Evolutionary conservation across 2,888 invertebrate genomes (phyloP).

Genomic region (Drosophila siamana): DNA sequence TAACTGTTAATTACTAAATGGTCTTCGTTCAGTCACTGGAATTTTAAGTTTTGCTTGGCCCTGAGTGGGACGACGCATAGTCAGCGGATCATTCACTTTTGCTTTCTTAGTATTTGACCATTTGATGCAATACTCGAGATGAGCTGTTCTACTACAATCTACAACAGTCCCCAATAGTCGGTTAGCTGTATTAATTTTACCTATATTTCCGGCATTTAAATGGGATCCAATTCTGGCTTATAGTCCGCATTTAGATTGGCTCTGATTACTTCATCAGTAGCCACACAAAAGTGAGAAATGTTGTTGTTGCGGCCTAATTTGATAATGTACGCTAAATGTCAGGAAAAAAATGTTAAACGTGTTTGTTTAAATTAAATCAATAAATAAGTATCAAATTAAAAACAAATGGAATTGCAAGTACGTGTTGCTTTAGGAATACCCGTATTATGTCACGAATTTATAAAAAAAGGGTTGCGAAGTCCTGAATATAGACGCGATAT

Average conservation of each 20-base stretch:
- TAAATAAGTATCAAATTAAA: conserved; percentile 35
- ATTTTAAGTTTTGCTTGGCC: conserved; percentile 33
- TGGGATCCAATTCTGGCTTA: conserved; percentile 44
- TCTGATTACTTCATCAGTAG: conserved; percentile 68
- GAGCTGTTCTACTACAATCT: conserved; percentile 51
- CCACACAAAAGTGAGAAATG: conserved; percentile 17
- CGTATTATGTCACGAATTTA: conserved; percentile 15
- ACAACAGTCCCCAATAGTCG: conserved; percentile 3
- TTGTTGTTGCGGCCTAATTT: conserved; percentile 46
- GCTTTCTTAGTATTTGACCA: conserved; percentile 37
- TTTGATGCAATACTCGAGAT: conserved; percentile 33
- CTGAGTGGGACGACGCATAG: conserved; percentile 27
- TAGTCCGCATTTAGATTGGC: conserved; percentile 47
- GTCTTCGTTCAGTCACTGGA: conserved; percentile 30
- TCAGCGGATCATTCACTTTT: conserved; percentile 49
- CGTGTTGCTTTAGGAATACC: conserved; percentile 7
- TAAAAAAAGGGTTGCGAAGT: background rate
- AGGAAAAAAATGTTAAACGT: conserved; percentile 50
- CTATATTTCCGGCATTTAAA: conserved; percentile 70
- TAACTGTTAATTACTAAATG: conserved; percentile 49
- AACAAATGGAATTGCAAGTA: conserved; percentile 16
- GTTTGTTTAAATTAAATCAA: conserved; percentile 47
- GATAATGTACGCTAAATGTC: conserved; percentile 39
- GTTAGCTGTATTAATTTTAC: conserved; percentile 46
- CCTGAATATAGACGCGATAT: conserved; percentile 1